phyloP scores from a whole-genome alignment of 2,797 vertebrate species.

The Onychomys leucogaster region DNA sequence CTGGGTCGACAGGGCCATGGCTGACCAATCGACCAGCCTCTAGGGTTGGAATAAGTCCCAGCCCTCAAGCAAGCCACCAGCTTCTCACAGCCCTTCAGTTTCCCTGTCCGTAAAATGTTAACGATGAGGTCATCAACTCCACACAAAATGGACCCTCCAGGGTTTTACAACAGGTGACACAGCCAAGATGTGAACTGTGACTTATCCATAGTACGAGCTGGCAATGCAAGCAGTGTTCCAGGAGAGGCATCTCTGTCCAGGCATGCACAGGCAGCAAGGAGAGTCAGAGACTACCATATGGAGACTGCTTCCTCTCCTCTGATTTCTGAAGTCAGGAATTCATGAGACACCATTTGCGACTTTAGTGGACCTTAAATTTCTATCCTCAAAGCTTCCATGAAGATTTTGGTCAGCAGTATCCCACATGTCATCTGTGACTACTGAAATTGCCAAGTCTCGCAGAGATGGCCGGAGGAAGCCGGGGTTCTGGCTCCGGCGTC shows the following conservation, averaged over 20 bases:
- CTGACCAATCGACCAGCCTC: background rate
- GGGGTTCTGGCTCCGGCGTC: fast-evolving
- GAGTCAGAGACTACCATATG: fast-evolving
- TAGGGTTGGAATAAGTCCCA: background rate
- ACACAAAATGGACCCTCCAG: background rate
- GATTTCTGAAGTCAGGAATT: background rate
- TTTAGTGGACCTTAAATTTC: background rate
- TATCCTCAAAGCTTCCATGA: background rate
- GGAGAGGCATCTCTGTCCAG: background rate
- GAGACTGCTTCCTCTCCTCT: background rate
- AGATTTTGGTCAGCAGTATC: background rate
- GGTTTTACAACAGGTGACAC: background rate
- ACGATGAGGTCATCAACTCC: background rate
- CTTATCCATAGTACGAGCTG: no score
- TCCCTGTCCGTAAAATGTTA: background rate
- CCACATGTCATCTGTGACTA: background rate
- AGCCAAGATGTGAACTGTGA: background rate
- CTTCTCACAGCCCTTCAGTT: background rate
- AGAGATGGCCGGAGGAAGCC: background rate
- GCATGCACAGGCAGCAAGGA: fast-evolving
- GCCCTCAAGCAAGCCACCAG: background rate
- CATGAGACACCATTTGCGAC: background rate
- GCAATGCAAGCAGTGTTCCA: fast-evolving
- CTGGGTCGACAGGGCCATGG: fast-evolving
- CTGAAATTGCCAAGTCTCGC: background rate